Percentiles rank a stretch among this genome's conserved stretches.
phyloP scores from a whole-genome alignment of 2,888 invertebrate species.

The Liposcelis brunnea region DNA sequence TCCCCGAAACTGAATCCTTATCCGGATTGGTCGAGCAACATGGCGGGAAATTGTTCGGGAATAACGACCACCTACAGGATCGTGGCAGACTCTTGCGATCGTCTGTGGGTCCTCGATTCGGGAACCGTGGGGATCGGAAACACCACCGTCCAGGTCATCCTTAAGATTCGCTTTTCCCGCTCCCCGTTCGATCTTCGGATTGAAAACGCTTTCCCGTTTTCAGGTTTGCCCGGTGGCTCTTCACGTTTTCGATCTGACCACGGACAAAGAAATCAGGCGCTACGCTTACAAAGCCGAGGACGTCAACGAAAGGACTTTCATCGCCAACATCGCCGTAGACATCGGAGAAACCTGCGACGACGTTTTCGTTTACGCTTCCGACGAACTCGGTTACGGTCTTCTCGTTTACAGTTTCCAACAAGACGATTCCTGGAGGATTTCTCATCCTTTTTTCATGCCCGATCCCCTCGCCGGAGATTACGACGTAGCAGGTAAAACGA shows the following conservation, averaged over 20 bases:
- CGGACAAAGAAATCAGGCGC: constrained; percentile 45
- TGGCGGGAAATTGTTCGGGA: constrained; percentile 55
- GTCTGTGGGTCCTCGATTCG: constrained; percentile 69
- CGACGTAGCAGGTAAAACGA: constrained; percentile 15
- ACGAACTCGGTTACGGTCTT: constrained; percentile 66
- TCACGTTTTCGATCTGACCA: constrained; percentile 57
- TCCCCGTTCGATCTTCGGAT: too few relatives aligned
- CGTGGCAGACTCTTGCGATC: constrained; percentile 45
- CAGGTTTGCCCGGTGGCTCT: constrained; percentile 65
- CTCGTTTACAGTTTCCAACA: constrained; percentile 60
- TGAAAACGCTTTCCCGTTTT: too few relatives aligned
- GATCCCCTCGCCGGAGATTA: constrained; percentile 43
- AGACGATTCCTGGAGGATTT: constrained; percentile 63
- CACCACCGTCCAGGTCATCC: constrained; percentile 13
- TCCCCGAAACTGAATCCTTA: constrained; percentile 62
- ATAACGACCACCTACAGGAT: constrained; percentile 51
- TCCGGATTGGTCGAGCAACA: constrained; percentile 57
- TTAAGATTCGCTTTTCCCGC: too few relatives aligned
- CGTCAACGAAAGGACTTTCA: constrained; percentile 58
- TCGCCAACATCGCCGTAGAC: constrained; percentile 74
- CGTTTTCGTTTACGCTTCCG: constrained; percentile 61
- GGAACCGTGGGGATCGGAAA: constrained; percentile 64
- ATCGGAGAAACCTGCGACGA: constrained; percentile 54
- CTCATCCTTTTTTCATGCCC: constrained; percentile 62
- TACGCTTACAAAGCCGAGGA: constrained; percentile 36